phyloP scores from a whole-genome alignment of 2,113 vertebrate genomes.

The Phaethornis superciliosus region DNA sequence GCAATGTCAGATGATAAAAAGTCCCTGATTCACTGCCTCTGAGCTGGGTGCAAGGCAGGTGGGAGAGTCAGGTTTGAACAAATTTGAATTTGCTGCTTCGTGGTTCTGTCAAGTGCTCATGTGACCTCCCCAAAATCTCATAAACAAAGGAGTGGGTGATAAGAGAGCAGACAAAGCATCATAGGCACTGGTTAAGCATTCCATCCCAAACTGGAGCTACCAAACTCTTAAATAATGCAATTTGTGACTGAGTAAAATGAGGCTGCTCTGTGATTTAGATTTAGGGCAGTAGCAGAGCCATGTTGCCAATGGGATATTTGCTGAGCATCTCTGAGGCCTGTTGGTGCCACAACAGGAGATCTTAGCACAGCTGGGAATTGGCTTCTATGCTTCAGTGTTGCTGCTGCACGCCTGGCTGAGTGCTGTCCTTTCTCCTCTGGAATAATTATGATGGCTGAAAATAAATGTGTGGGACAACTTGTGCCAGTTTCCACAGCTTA shows the following conservation, averaged over 20 bases:
- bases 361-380: not conserved
- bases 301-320: not conserved
- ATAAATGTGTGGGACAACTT: not conserved
- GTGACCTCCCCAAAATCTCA: not conserved
- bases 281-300: not conserved
- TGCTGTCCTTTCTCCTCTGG: not conserved
- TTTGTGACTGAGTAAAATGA: not conserved
- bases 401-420: not conserved
- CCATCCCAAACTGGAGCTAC: not conserved
- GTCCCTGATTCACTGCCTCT: not conserved
- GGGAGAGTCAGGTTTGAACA: not conserved
- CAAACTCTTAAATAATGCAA: not conserved
- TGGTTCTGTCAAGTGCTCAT: not conserved
- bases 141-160: accelerated
- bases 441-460: slow-evolving; percentile 12
- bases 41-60: not conserved
- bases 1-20: not conserved
- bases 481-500: slow-evolving; percentile 12
- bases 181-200: not conserved
- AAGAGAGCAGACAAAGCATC: not conserved
- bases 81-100: accelerated
- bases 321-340: not conserved
- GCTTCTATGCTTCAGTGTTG: not conserved
- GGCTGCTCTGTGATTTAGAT: not conserved
- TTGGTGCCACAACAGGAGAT: not conserved